A percentile compares a stretch with the other conserved stretches of the same genome.
Conservation (phyloP, 1,140 invertebrate genomes). For the Drosophila pseudoobscura region DNA sequence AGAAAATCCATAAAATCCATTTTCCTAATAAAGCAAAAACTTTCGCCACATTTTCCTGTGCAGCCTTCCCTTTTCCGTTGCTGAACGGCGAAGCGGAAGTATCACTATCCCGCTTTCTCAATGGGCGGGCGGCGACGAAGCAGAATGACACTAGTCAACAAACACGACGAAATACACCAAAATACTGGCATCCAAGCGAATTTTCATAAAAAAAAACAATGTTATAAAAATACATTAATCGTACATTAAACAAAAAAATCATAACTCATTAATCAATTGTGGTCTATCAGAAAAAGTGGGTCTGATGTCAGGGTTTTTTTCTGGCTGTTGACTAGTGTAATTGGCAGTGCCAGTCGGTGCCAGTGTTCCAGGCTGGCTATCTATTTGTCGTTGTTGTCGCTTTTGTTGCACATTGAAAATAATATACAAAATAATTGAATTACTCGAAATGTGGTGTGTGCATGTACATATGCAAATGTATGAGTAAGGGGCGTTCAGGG, state of each 20-base stretch:
- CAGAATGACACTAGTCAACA: slow-evolving; percentile 25
- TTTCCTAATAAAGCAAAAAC: slow-evolving; percentile 3
- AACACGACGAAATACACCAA: too few species aligned
- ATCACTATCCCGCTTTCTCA: slow-evolving; percentile 54
- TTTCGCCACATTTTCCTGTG: slow-evolving; percentile 43
- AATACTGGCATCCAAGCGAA: too few species aligned
- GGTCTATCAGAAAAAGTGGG: too few species aligned
- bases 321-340: slow-evolving; percentile 57
- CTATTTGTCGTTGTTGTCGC: slow-evolving; percentile 59
- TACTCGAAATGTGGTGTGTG: slow-evolving; percentile 46
- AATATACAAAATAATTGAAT: slow-evolving; percentile 82
- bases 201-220: too few species aligned
- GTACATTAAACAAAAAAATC: too few species aligned
- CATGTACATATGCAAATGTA: slow-evolving; percentile 24
- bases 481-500: slow-evolving; percentile 61
- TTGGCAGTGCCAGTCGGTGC: slow-evolving; percentile 75
- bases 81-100: slow-evolving; percentile 44
- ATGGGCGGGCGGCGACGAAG: slow-evolving; percentile 54
- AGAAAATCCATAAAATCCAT: background rate
- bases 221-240: too few species aligned
- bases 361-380: slow-evolving; percentile 38
- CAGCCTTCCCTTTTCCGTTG: slow-evolving; percentile 12
- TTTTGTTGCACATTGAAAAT: slow-evolving; percentile 81
- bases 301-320: background rate
- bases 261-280: too few species aligned